Evolutionary conservation across 2,888 invertebrate genomes (phyloP).

Genomic region (Eustalomyia histrio): DNA sequence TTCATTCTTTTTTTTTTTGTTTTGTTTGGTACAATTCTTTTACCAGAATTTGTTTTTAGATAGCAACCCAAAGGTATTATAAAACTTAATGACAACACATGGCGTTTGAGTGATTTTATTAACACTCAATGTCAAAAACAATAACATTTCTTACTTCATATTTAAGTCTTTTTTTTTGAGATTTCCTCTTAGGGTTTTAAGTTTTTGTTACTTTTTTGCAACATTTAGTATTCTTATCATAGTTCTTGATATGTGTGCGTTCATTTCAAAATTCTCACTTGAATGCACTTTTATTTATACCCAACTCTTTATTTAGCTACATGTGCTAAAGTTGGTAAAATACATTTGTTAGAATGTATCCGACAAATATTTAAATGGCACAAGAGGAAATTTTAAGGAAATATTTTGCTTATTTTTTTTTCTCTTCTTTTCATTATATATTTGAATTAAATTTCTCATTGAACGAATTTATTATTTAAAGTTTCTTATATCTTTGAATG

Average conservation of each 20-base stretch:
- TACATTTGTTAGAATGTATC: too few species aligned
- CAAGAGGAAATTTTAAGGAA: too few species aligned
- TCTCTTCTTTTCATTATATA: too few species aligned
- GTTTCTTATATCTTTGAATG: too few species aligned
- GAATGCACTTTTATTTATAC: conserved; percentile 49
- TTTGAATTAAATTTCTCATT: too few species aligned
- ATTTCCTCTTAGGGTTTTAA: neutral
- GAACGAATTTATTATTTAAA: too few species aligned
- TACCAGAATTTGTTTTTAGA: neutral
- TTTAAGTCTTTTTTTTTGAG: neutral
- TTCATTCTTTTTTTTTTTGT: neutral
- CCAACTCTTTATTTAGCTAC: conserved; percentile 21
- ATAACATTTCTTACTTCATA: conserved; percentile 32
- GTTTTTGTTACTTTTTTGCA: neutral
- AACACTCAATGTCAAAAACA: conserved; percentile 55
- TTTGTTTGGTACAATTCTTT: neutral
- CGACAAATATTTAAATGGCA: too few species aligned
- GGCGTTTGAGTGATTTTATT: conserved; percentile 61
- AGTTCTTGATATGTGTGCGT: conserved; percentile 28
- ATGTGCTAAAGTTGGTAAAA: neutral
- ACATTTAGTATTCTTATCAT: conserved; percentile 31
- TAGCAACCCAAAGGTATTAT: neutral
- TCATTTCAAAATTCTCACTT: conserved; percentile 44
- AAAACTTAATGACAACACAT: conserved; percentile 48
- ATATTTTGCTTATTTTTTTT: too few species aligned